phyloP scores from a whole-genome alignment of 2,113 vertebrate species.

The Oryzias curvinotus region DNA sequence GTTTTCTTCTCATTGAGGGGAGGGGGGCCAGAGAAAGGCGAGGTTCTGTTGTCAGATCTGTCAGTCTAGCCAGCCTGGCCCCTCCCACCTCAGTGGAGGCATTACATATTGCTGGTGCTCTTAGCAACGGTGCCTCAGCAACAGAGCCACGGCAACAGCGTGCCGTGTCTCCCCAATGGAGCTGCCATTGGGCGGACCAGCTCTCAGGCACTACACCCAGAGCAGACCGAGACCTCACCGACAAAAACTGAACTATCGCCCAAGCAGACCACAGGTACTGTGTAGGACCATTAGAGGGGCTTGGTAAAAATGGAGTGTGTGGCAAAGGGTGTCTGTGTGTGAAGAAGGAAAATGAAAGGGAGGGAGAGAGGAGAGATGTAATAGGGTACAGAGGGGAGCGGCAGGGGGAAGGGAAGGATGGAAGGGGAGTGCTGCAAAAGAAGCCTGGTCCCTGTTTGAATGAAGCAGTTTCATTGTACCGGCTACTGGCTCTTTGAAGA shows the following conservation, averaged over 20 bases:
- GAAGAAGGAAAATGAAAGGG: conserved; percentile 58
- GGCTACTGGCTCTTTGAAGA: conserved; percentile 56
- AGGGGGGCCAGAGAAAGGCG: conserved; percentile 64
- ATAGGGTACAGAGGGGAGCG: conserved; percentile 66
- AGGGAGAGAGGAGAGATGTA: conserved; percentile 54
- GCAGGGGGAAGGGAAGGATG: conserved; percentile 69
- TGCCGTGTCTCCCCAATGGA: conserved; percentile 79
- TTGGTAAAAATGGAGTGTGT: conserved; percentile 49
- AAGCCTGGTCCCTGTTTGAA: conserved; percentile 63
- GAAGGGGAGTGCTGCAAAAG: conserved; percentile 60
- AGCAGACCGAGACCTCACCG: conserved; percentile 77
- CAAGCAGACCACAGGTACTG: conserved; percentile 72
- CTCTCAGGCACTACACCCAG: conserved; percentile 77
- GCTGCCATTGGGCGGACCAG: conserved; percentile 77
- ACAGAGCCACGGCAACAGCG: conserved; percentile 73
- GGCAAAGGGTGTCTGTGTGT: conserved; percentile 42
- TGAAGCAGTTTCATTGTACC: conserved; percentile 59
- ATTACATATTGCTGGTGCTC: conserved; percentile 76
- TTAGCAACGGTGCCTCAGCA: conserved; percentile 77
- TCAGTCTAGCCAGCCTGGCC: conserved; percentile 66
- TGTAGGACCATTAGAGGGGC: conserved; percentile 29
- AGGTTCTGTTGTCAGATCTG: conserved; percentile 73
- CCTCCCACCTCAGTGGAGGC: conserved; percentile 67
- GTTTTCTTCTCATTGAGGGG: conserved; percentile 49
- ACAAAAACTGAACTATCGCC: conserved; percentile 74